A percentile compares a stretch with the other conserved stretches of the same genome.
These are phyloP conservation scores for Corythoichthys intestinalis DNA, from an alignment of 2,113 vertebrate species.

Conservation along the genomic window DNA sequence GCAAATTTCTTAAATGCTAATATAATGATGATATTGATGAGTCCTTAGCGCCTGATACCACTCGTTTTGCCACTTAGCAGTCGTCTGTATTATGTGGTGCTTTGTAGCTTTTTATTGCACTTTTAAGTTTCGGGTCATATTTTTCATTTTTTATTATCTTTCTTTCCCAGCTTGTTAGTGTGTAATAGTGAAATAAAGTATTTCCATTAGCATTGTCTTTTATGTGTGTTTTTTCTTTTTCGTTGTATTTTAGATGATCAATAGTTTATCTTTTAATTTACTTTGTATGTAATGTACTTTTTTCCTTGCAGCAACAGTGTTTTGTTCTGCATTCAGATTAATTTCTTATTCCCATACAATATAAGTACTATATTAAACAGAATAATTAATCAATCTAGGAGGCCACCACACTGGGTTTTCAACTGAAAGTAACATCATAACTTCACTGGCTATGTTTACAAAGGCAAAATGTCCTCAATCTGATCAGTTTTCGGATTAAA, in stretches of 20 bases:
- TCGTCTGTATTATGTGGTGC: constrained; percentile 84
- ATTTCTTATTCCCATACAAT: too few relatives aligned
- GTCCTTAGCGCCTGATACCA: constrained; percentile 49
- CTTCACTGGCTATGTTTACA: too few relatives aligned
- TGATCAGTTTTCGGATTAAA: too few relatives aligned
- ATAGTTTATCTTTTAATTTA: too few relatives aligned
- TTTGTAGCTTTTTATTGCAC: constrained; percentile 79
- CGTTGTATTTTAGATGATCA: neutral
- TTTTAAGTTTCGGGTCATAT: constrained; percentile 69
- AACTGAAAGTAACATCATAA: too few relatives aligned
- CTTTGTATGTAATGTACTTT: too few relatives aligned
- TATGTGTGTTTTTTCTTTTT: constrained; percentile 13
- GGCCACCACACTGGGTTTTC: too few relatives aligned
- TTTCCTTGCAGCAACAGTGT: too few relatives aligned
- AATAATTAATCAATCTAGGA: too few relatives aligned
- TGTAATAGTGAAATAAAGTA: constrained; percentile 98
- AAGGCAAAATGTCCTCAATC: too few relatives aligned
- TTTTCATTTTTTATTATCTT: constrained; percentile 53
- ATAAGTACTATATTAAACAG: too few relatives aligned
- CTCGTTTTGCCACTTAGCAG: constrained; percentile 69
- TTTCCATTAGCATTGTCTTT: constrained; percentile 80
- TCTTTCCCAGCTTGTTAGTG: constrained; percentile 89
- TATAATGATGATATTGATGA: constrained; percentile 35
- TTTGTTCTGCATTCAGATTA: too few relatives aligned
- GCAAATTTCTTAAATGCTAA: constrained; percentile 67